A percentile compares a stretch with the other conserved stretches of the same genome.
Evolutionary conservation across 2,797 vertebrate genomes (phyloP).

Genomic region (Botia kubotai): DNA sequence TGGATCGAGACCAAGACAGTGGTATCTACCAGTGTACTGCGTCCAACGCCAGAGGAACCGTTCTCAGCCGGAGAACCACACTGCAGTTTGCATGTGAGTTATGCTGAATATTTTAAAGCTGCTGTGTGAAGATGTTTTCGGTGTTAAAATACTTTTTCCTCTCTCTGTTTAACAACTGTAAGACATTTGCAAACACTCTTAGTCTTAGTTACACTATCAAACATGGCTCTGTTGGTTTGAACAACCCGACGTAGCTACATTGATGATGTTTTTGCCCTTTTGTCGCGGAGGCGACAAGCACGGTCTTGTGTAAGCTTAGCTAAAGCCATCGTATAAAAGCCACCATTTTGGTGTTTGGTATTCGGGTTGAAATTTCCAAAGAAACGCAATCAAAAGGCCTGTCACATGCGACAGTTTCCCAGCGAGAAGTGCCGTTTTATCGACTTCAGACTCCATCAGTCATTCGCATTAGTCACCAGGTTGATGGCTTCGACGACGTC

Average conservation of each 20-base stretch:
- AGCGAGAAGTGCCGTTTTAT: slow-evolving; percentile 69
- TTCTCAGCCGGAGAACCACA: slow-evolving; percentile 83
- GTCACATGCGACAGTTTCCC: slow-evolving; percentile 73
- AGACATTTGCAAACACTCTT: neutral
- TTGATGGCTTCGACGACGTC: slow-evolving; percentile 70
- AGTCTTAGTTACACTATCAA: neutral
- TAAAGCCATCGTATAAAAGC: slow-evolving; percentile 9
- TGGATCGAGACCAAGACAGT: slow-evolving; percentile 83
- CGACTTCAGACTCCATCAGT: slow-evolving; percentile 71
- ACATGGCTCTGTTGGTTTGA: neutral
- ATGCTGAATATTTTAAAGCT: neutral
- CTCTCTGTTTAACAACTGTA: neutral
- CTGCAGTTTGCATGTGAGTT: slow-evolving; percentile 89
- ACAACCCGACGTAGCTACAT: neutral
- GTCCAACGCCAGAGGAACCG: slow-evolving; percentile 78
- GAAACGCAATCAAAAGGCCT: slow-evolving; percentile 74
- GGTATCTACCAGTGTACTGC: slow-evolving; percentile 86
- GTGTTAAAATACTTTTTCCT: neutral
- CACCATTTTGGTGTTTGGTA: slow-evolving; percentile 1
- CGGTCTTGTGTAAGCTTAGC: neutral
- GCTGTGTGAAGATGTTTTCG: neutral
- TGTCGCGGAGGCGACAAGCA: too few relatives aligned
- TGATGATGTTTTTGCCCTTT: neutral
- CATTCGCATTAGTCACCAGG: slow-evolving; percentile 75
- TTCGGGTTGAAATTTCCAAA: slow-evolving; percentile 52